Percentiles rank a stretch among this genome's conserved stretches.
Evolutionary conservation across 2,888 invertebrate genomes (phyloP).

Genomic region (Buathra laborator): DNA sequence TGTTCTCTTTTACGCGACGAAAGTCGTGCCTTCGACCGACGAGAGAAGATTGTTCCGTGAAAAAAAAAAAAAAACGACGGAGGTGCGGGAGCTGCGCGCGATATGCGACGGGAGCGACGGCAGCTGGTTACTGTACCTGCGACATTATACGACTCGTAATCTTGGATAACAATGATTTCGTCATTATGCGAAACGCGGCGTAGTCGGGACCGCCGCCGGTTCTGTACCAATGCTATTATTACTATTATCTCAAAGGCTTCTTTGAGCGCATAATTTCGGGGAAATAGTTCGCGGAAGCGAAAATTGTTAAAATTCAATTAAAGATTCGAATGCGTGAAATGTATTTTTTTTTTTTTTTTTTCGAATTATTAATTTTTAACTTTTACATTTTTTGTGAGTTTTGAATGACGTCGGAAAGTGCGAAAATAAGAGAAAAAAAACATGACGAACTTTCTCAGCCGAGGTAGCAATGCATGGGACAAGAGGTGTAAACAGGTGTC

Average conservation of each 20-base stretch:
- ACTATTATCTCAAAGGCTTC: too few relatives aligned
- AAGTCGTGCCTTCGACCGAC: background rate
- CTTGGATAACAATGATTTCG: conserved; percentile 58
- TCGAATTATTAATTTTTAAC: conserved; percentile 1
- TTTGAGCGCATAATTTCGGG: too few relatives aligned
- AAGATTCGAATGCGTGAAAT: too few relatives aligned
- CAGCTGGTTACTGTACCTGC: conserved; percentile 55
- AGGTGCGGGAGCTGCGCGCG: background rate
- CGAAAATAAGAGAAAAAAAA: background rate
- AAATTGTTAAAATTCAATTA: too few relatives aligned
- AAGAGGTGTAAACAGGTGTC: conserved; percentile 52
- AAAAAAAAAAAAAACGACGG: background rate
- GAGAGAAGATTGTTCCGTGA: background rate
- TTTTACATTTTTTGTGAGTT: background rate
- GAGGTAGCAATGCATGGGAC: background rate
- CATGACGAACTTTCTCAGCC: conserved; percentile 2
- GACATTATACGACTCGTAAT: conserved; percentile 58
- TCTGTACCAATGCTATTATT: too few relatives aligned
- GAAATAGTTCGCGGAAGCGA: too few relatives aligned
- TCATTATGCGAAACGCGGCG: conserved; percentile 28
- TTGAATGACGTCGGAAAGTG: background rate
- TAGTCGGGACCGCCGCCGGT: too few relatives aligned
- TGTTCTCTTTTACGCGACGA: background rate
- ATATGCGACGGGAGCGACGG: conserved; percentile 23
- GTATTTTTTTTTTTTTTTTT: too few relatives aligned